Base-by-base conservation (phyloP, 2,888 invertebrate species). In the Latheticus oryzae region DNA sequence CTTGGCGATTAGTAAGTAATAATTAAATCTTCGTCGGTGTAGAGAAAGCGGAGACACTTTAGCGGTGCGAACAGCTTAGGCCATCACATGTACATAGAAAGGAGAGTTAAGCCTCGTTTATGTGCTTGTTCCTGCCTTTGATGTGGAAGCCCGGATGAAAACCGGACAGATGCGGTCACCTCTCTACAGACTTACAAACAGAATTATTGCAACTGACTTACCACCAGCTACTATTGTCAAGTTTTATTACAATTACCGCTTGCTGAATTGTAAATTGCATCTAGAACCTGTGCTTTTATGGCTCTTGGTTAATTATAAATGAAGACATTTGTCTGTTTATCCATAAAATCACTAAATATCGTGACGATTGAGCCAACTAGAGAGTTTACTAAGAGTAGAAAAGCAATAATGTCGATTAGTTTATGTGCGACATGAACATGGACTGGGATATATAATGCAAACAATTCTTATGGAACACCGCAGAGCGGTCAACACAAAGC, bases 121-220 rank as follows among this genome's bases (percentile, higher is more conserved):
- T 43, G 21, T 40, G 50, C 30, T 35, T 35, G 57, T 52, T 52
- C 11, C 15, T 28, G 60, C 66, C 72, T 72, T 73, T 73, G 73
- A 73, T 72, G 73, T 72, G 71, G 72, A 64, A 60, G 59, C 53
- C 15, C 51, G 70, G 72, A 73, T 75, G 72, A 73, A 70, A 71
- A 65, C 72, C 65, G 73, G 74, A 73, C 73, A 73, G 71, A 63
- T 72, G 72, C 64, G 73, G 73, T 71, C 72, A 69, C 68, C 68
- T 65, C 67, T 64, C 66, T 66, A 52, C 69, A 70, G 69, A 74
- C 74, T 74, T 74, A 76, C 76, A 76, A 76, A 75, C 76, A 68
- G 75, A 76, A 76, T 77, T 77, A 74, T 74, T 74, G 73, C 76
- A 70, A 72, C 70, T 74, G 73, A 75, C 74, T 76, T 72, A 74